Base-by-base conservation (phyloP, 2,113 vertebrate species). In the Embiotoca jacksoni region DNA sequence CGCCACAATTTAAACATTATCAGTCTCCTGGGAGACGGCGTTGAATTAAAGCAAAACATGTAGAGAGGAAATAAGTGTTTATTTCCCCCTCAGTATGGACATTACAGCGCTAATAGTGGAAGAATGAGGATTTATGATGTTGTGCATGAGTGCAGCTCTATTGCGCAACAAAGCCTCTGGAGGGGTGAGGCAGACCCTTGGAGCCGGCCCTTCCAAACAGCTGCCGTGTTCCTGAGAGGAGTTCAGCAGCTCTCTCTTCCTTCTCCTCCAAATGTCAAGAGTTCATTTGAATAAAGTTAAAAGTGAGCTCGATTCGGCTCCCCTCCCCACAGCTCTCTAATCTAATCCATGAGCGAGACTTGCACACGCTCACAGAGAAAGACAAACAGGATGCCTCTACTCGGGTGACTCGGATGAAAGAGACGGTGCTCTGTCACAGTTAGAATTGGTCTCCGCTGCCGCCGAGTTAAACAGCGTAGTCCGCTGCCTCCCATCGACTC, bases 301-400 rank as follows among this genome's bases (percentile, higher is more conserved):
- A 91, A 90, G 83, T 57, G 65, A 80, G 66, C 60, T 56, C 74
- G 76, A 82, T 75, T 68, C 78, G 80, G 80, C 81, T 61, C 16
- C 56, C 14, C 11, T 62, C 74, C 66, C 53, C 23, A 39, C 5
- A 1, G 61, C 76, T 79, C 83, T 78, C 65, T 92, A 79, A 87
- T 90, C 59, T 78, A 72, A 83, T 55, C 82, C 81, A 78, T 47
- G 74, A 75, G 60, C n/a, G 31, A 72, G 65, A 75, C 82, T 84
- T 7, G 53, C 82, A 78, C 50, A 11, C 54, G 69, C 72, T 65
- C 57, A 1, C 75, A 61, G 78, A 81, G 89, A 84, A 91, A 89
- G 66, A 85, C 89, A 92, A 92, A 93, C 92, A 92, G 89, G 91
- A 92, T 78, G 86, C 86, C 66, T 77, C 82, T 59, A 78, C 86